Evolutionary conservation across 2,113 vertebrate species (phyloP), one percentile per base, ranked within the genome.

Genomic region (Semnornis frantzii): DNA sequence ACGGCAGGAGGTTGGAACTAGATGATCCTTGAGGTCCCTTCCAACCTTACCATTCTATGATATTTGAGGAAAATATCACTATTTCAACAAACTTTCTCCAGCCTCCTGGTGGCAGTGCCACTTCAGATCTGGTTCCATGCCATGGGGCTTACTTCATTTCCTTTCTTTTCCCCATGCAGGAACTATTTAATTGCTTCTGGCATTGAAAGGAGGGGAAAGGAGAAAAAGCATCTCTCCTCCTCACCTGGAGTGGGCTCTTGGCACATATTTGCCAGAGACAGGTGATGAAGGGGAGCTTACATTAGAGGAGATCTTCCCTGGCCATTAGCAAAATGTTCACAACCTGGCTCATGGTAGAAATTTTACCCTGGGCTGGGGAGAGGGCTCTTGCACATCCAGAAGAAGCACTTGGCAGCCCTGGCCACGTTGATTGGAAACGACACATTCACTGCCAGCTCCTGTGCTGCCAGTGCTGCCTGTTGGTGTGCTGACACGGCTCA

Each of bases 321-420:
- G 10, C 12, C 2, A 3, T 42, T 10, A 57, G 25, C 8, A 52
- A 75, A 68, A 55, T 1, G 0, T 23, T 33, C 0, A 0, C 1
- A 2, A n/a, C 19, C 17, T 31, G 44, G 17, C 33, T 85, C 0
- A 1, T 6, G 46, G 39, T 46, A 52, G 57, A 60, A 44, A 24
- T 4, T 5, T 7, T 27, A 5, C 50, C 25, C n/a, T 0, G 0
- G 42, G 20, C 17, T 52, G 31, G 48, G 70, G n/a, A 63, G 17
- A 15, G 23, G 31, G 19, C 25, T 64, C n/a, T n/a, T 2, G 3
- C 19, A 10, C 5, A 24, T 27, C 52, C 81, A 62, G 74, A 14
- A 52, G 60, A 85, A 37, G 33, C 3, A 1, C 10, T 63, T 46
- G 74, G 74, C 58, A 85, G 66, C 70, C n/a, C 68, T 0, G 1